phyloP scores from a whole-genome alignment of 1,140 invertebrate genomes.

The Meloidogyne exigua region DNA sequence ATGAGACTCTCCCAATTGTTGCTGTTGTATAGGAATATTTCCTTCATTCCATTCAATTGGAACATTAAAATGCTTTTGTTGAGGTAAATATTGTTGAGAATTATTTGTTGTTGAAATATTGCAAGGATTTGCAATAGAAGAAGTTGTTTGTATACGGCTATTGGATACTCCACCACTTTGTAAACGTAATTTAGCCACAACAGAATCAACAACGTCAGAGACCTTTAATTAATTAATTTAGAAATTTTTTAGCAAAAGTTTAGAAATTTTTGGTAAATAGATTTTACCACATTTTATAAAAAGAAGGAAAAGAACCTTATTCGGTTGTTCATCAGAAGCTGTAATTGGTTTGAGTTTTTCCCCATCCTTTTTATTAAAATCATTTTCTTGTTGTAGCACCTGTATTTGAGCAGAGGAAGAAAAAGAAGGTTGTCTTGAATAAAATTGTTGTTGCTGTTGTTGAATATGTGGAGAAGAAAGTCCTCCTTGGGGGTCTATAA shows the following conservation, averaged over 20 bases:
- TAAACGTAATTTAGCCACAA: conserved; percentile 26
- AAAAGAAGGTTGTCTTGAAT: not conserved
- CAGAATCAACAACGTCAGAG: conserved; percentile 37
- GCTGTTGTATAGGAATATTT: not conserved
- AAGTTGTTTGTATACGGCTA: not conserved
- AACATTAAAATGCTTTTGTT: not conserved
- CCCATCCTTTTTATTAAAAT: not conserved
- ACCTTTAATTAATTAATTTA: conserved; percentile 21
- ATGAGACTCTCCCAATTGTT: not conserved
- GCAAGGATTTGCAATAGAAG: not conserved
- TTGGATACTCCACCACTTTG: conserved; percentile 7
- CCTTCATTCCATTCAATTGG: not conserved
- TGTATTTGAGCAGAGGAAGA: not conserved
- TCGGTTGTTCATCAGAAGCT: not conserved
- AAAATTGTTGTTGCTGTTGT: not conserved
- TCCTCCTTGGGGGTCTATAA: not conserved
- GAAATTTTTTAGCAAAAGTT: not conserved
- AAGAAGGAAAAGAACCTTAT: not conserved
- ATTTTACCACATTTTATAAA: no score
- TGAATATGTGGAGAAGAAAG: not conserved
- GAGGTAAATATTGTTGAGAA: not conserved
- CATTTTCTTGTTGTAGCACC: conserved; percentile 9
- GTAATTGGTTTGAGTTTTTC: not conserved
- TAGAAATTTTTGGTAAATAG: no score
- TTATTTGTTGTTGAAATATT: conserved; percentile 9